Percentiles rank a stretch among this genome's conserved stretches.
These are phyloP conservation scores for Caenorhabditis sp. DNA, from an alignment of 2,888 invertebrate species.

Conservation along the genomic window DNA sequence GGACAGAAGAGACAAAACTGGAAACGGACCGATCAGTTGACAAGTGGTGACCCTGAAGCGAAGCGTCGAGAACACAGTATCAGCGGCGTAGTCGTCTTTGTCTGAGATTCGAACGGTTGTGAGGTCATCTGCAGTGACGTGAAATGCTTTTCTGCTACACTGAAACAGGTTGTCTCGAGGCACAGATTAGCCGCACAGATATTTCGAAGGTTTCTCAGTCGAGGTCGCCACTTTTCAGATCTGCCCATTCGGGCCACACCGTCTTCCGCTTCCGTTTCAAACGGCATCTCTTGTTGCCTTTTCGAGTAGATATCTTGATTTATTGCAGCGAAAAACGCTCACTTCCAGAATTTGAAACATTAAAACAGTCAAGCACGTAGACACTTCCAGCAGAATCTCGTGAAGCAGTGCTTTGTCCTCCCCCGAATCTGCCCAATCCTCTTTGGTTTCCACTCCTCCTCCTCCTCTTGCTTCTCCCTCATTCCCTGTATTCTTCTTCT, in stretches of 20 bases:
- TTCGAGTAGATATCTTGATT: too few relatives aligned
- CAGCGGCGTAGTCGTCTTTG: neutral
- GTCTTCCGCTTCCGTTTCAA: too few relatives aligned
- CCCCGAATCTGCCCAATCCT: too few relatives aligned
- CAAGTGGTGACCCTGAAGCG: neutral
- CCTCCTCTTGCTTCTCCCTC: neutral
- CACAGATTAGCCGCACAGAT: conserved; percentile 41
- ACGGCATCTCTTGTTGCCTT: too few relatives aligned
- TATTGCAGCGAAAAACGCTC: too few relatives aligned
- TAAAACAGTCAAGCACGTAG: too few relatives aligned
- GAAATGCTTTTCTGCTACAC: neutral
- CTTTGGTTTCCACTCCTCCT: neutral
- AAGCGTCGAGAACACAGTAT: conserved; percentile 6
- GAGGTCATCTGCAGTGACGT: conserved; percentile 11
- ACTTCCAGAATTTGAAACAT: too few relatives aligned
- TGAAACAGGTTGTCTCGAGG: conserved; percentile 17
- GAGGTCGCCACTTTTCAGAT: conserved; percentile 6
- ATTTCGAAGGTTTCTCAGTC: conserved; percentile 10
- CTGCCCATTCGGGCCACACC: too few relatives aligned
- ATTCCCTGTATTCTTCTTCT: neutral
- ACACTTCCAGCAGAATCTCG: too few relatives aligned
- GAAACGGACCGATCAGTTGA: neutral
- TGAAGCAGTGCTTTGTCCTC: too few relatives aligned
- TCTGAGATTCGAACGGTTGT: neutral
- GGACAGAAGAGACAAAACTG: too few relatives aligned